phyloP scores from a whole-genome alignment of 2,797 vertebrate genomes.

The Neosalanx taihuensis region DNA sequence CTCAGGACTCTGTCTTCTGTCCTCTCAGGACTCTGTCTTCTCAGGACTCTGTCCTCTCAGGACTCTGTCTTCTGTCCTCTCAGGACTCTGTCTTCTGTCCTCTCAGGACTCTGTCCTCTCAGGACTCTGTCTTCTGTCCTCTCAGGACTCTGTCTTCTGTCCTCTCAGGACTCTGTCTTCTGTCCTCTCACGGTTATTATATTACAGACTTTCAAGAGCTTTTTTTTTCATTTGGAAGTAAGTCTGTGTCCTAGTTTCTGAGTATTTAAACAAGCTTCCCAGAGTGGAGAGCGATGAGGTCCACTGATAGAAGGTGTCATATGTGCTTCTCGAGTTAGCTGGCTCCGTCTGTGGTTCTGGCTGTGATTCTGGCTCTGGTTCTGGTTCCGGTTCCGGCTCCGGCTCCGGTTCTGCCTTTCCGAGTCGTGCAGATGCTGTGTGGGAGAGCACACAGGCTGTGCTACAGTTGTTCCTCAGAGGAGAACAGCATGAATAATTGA shows the following conservation, averaged over 20 bases:
- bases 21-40: background rate
- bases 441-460: conserved; percentile 18
- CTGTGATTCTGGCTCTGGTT: too few species aligned
- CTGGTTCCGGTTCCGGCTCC: too few species aligned
- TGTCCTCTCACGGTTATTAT: background rate
- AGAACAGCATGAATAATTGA: conserved; percentile 14
- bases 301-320: background rate
- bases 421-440: conserved; percentile 19
- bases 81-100: too few species aligned
- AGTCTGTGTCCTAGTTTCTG: too few species aligned
- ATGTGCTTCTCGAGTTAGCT: background rate
- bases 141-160: too few species aligned
- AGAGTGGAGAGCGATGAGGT: background rate
- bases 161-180: too few species aligned
- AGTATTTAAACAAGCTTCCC: background rate
- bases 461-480: conserved; percentile 18
- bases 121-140: too few species aligned
- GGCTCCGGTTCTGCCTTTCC: background rate
- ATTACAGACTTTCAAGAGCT: background rate
- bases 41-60: too few species aligned
- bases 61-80: too few species aligned
- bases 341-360: background rate
- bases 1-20: too few species aligned
- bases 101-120: too few species aligned
- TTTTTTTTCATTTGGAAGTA: too few species aligned